A percentile compares a stretch with the other conserved stretches of the same genome.
Conservation (phyloP, 2,888 invertebrate species). For the Neoscelio sp. region DNA sequence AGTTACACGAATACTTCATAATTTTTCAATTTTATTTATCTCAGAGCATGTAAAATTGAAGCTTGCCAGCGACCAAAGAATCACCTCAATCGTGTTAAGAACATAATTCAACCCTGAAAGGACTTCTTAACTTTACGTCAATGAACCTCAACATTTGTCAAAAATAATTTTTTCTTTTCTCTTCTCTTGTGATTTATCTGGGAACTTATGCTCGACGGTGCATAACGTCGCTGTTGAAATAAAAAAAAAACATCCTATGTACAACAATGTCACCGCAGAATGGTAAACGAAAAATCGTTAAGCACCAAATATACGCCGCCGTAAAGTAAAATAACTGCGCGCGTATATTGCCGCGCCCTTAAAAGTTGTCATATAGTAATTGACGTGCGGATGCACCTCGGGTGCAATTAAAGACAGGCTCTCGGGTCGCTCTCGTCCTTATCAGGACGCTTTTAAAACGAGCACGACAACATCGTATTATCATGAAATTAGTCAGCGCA, state of each 20-base stretch:
- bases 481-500: slow-evolving; percentile 60
- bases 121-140: slow-evolving; percentile 24
- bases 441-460: slow-evolving; percentile 59
- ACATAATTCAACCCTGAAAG: too few species aligned
- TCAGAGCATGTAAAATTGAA: too few species aligned
- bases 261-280: slow-evolving; percentile 50
- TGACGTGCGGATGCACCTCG: slow-evolving; percentile 42
- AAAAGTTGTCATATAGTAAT: slow-evolving; percentile 53
- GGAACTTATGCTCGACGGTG: slow-evolving; percentile 4
- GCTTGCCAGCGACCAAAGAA: too few species aligned
- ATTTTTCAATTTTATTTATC: too few species aligned
- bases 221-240: slow-evolving; percentile 10
- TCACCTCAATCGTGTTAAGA: too few species aligned
- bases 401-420: slow-evolving; percentile 54
- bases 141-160: slow-evolving; percentile 25
- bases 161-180: neutral
- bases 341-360: slow-evolving; percentile 24
- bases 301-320: slow-evolving; percentile 35
- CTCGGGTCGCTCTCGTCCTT: slow-evolving; percentile 51
- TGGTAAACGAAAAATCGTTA: slow-evolving; percentile 53
- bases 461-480: slow-evolving; percentile 57
- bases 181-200: too few species aligned
- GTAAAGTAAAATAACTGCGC: slow-evolving; percentile 44
- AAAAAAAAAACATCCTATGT: slow-evolving; percentile 28
- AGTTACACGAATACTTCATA: too few species aligned